phyloP scores from a whole-genome alignment of 2,113 vertebrate species.

The Sylvia atricapilla region DNA sequence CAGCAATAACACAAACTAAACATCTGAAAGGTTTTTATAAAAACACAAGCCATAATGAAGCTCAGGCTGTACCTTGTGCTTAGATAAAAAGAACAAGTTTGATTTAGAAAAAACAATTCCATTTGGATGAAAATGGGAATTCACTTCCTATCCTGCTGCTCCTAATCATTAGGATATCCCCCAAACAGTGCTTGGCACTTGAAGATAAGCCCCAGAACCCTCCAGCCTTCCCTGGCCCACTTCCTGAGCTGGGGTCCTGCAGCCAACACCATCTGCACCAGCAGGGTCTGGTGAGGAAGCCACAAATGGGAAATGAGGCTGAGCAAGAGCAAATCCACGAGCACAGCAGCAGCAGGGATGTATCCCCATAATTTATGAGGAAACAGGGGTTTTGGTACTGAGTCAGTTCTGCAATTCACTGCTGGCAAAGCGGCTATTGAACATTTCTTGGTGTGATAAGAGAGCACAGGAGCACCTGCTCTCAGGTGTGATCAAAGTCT shows the following conservation, averaged over 20 bases:
- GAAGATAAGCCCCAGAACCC: neutral
- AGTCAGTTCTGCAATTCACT: neutral
- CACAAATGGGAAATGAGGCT: neutral
- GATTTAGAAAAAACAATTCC: neutral
- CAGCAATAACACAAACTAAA: neutral
- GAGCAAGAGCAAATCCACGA: neutral
- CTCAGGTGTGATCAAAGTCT: neutral
- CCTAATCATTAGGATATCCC: neutral
- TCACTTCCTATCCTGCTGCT: neutral
- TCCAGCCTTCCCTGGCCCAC: neutral
- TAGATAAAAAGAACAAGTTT: neutral
- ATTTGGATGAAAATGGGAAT: neutral
- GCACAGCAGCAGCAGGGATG: neutral
- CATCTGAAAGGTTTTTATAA: neutral
- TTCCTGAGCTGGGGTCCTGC: neutral
- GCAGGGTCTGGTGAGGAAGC: neutral
- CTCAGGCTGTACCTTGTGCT: neutral
- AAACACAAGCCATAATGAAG: neutral
- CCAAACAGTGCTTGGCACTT: neutral
- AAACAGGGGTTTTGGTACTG: fast-evolving
- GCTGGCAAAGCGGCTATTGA: neutral
- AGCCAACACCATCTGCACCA: neutral
- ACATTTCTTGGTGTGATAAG: neutral
- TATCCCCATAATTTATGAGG: fast-evolving
- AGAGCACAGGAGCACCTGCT: neutral